Conservation (phyloP, 2,113 vertebrate species). For the Mustela lutreola region DNA sequence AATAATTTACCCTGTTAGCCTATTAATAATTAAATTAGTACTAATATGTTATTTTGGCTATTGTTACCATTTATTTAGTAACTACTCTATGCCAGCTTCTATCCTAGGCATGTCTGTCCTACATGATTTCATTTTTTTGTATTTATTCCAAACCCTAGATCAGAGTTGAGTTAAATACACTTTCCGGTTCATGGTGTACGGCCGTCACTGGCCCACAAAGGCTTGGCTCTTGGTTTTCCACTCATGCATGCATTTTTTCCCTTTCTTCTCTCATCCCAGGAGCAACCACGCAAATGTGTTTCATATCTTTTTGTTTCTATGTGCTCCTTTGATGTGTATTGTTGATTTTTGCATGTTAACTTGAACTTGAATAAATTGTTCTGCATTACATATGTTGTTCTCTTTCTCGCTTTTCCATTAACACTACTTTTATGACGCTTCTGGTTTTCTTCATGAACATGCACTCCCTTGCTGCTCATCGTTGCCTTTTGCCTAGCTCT, state of each 20-base stretch:
- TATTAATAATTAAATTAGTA: neutral
- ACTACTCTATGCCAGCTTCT: neutral
- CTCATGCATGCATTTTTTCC: neutral
- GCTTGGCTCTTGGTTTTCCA: neutral
- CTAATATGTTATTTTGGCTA: neutral
- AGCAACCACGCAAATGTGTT: neutral
- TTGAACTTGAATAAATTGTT: neutral
- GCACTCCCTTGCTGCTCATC: neutral
- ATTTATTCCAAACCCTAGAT: neutral
- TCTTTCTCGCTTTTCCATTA: neutral
- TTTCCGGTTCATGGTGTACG: no score
- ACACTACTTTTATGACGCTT: neutral
- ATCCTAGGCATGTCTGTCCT: neutral
- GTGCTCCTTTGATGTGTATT: neutral
- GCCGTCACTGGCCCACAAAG: neutral
- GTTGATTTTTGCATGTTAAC: neutral
- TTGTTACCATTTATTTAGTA: neutral
- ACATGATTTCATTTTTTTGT: neutral
- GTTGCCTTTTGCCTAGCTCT: neutral
- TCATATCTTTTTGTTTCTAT: neutral
- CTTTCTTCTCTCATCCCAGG: neutral
- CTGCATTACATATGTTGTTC: fast-evolving
- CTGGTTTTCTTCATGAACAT: neutral
- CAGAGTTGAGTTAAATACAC: neutral
- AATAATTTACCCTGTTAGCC: neutral